These are phyloP conservation scores for Lampropteryx suffumata DNA, from an alignment of 2,888 invertebrate species.

Conservation along the genomic window DNA sequence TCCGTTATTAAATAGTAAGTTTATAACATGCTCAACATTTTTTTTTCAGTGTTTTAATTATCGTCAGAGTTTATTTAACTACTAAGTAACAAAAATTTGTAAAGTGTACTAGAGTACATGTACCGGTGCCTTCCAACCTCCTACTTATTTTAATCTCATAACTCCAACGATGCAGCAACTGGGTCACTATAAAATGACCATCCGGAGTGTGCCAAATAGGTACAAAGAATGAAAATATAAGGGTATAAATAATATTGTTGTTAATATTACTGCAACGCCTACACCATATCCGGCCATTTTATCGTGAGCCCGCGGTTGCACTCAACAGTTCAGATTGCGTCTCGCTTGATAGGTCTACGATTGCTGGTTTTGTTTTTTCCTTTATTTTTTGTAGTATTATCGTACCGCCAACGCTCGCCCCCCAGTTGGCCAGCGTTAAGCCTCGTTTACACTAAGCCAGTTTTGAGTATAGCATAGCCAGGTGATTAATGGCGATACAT, in stretches of 20 bases:
- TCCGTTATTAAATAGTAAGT: too few species aligned
- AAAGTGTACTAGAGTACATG: too few species aligned
- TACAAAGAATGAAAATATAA: constrained; percentile 24
- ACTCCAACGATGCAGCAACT: constrained; percentile 6
- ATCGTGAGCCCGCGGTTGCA: constrained; percentile 5
- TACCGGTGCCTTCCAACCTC: too few species aligned
- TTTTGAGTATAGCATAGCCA: too few species aligned
- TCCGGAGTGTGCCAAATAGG: constrained; percentile 29
- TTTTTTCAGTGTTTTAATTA: too few species aligned
- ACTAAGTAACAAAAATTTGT: too few species aligned
- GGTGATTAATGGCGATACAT: too few species aligned
- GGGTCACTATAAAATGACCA: constrained; percentile 19
- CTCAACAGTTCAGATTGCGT: neutral
- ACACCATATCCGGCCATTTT: constrained; percentile 33
- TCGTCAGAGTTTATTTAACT: too few species aligned
- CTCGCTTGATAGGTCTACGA: constrained; percentile 10
- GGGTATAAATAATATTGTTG: constrained; percentile 27
- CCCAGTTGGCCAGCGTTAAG: constrained; percentile 39
- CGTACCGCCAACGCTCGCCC: constrained; percentile 55
- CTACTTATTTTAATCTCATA: neutral
- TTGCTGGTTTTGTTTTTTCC: constrained; percentile 15
- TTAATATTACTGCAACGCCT: constrained; percentile 35
- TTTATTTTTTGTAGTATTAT: constrained; percentile 41
- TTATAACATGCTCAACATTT: too few species aligned
- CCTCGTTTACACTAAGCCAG: too few species aligned